phyloP scores from a whole-genome alignment of 2,113 vertebrate genomes.

The Ariopsis seemanni region DNA sequence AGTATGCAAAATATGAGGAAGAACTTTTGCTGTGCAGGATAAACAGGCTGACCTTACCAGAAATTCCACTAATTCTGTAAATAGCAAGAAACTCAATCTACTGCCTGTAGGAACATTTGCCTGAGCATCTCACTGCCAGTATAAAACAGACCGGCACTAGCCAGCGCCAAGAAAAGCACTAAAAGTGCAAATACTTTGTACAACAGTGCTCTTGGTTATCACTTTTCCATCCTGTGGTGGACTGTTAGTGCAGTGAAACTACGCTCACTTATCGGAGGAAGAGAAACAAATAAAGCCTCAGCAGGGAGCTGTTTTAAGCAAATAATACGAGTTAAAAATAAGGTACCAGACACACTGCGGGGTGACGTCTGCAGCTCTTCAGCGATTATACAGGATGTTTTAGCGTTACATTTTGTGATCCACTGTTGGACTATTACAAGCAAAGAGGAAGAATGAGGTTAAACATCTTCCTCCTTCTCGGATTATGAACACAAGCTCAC shows the following conservation, averaged over 20 bases:
- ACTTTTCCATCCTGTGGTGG: neutral
- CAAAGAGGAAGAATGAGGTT: conserved; percentile 22
- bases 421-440: neutral
- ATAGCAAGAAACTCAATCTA: neutral
- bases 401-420: neutral
- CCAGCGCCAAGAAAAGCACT: conserved; percentile 30
- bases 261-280: neutral
- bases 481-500: neutral
- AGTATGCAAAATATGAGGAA: neutral
- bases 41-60: neutral
- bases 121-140: neutral
- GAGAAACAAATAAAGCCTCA: neutral
- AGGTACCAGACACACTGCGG: neutral
- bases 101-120: neutral
- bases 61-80: neutral
- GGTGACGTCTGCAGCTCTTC: neutral
- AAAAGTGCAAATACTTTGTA: conserved; percentile 25
- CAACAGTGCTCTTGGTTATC: conserved; percentile 22
- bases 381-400: neutral
- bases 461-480: neutral
- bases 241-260: neutral
- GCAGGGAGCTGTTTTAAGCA: neutral
- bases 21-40: neutral
- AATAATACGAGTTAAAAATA: neutral
- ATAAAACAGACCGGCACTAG: conserved; percentile 17